phyloP scores from a whole-genome alignment of 2,797 vertebrate genomes.

The Phrynocephalus forsythii region DNA sequence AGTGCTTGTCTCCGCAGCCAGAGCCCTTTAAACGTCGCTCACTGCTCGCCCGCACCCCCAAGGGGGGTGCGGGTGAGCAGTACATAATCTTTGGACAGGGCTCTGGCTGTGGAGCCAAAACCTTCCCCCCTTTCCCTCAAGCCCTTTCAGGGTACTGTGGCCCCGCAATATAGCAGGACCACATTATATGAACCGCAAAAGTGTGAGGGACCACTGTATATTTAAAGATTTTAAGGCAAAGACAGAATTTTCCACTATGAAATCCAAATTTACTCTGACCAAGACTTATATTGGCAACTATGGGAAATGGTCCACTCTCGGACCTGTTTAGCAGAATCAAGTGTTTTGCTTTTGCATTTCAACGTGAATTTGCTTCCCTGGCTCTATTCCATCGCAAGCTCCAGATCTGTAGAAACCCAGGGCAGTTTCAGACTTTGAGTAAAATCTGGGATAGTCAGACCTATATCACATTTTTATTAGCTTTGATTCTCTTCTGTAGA shows the following conservation, averaged over 20 bases:
- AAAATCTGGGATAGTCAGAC: neutral
- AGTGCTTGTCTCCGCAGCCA: too few relatives aligned
- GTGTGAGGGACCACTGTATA: neutral
- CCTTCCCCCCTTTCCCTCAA: too few relatives aligned
- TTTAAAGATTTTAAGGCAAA: neutral
- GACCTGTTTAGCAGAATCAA: neutral
- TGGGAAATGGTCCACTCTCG: neutral
- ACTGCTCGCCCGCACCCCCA: too few relatives aligned
- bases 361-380: neutral
- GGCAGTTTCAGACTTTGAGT: conserved; percentile 2
- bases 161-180: too few relatives aligned
- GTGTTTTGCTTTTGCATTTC: too few relatives aligned
- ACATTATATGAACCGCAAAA: too few relatives aligned
- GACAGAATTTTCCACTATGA: neutral
- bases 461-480: neutral
- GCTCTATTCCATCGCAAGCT: neutral
- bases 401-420: neutral
- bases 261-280: neutral
- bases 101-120: too few relatives aligned
- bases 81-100: too few relatives aligned
- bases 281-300: neutral
- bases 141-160: too few relatives aligned
- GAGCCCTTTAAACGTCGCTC: too few relatives aligned
- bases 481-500: conserved; percentile 13
- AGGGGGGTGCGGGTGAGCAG: too few relatives aligned